Conservation (phyloP, 2,797 vertebrate species). For the Antrozous pallidus region DNA sequence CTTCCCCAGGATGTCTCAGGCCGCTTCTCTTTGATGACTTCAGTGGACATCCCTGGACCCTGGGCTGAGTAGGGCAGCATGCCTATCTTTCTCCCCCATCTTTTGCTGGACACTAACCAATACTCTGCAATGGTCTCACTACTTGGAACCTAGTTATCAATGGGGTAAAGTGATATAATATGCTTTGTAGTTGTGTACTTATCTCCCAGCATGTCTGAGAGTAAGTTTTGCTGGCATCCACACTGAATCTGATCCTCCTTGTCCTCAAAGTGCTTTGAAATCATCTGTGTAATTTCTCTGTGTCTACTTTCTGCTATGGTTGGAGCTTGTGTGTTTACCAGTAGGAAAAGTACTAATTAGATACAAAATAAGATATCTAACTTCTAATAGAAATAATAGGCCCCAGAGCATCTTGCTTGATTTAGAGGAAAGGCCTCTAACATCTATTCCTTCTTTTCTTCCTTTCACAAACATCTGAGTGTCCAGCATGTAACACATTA, state of each 20-base stretch:
- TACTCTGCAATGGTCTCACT: not conserved
- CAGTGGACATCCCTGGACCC: not conserved
- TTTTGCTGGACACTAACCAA: not conserved
- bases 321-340: not conserved
- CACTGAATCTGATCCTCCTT: not conserved
- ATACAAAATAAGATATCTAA: not conserved
- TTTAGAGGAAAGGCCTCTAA: not conserved
- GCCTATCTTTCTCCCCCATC: too few species aligned
- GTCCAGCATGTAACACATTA: not conserved
- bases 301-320: not conserved
- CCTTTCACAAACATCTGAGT: not conserved
- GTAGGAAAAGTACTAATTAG: not conserved
- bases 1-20: not conserved
- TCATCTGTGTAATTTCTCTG: not conserved
- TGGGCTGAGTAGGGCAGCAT: not conserved
- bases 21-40: not conserved
- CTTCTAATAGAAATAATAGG: not conserved
- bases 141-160: not conserved
- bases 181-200: not conserved
- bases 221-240: not conserved
- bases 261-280: slow-evolving; percentile 17
- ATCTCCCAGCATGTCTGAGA: not conserved
- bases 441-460: not conserved
- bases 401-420: not conserved
- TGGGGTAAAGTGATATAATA: not conserved